Evolutionary conservation across 2,797 vertebrate genomes (phyloP), one percentile per base, ranked within the genome.

Genomic region (Tapera naevia): DNA sequence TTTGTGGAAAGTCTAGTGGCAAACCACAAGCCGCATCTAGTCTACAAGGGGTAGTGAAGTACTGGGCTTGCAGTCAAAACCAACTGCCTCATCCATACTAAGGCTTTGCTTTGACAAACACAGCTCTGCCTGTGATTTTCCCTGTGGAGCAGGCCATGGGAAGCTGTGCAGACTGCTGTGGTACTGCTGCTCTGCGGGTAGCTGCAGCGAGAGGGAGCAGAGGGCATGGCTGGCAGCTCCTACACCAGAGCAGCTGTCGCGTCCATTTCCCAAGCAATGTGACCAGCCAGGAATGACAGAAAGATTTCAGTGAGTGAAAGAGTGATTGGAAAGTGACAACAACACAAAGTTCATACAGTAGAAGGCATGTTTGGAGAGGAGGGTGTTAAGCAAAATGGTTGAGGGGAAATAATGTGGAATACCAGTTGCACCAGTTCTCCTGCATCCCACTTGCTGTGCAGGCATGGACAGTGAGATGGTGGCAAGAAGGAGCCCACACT

Each of bases 1-100:
- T 85, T 81, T 86, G 64, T 62, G 67, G 88, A 75, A 94, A 86
- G 71, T 76, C 78, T 76, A 64, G 90, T 45, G 80, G 86, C 62
- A 75, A 94, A 91, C 95, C 93, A 79, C 82, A 79, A 76, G 86
- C 88, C 93, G 82, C 88, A 93, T 91, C 64, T 84, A 53, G 39
- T 79, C 88, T 91, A 93, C 64, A 88, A 84, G 62, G 86, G 76
- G 73, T 76, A 70, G 76, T 54, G 80, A 91, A 94, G 46, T 35
- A 66, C 58, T 3, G 1, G 67, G 48, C 56, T 96, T 86, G 51
- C 60, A 82, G 90, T 91, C 53, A 79, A 84, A 94, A 81, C 56
- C 74, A 64, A 75, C 73, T 84, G 57, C 65, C 22, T 70, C 27
- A 2, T 53, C 66, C 33, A 23, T 50, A 72, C 61, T 45, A 80